Percentiles rank a stretch among this genome's conserved stretches.
These are phyloP conservation scores for Drosophila peninsularis DNA, from an alignment of 2,888 invertebrate species.

Conservation along the genomic window DNA sequence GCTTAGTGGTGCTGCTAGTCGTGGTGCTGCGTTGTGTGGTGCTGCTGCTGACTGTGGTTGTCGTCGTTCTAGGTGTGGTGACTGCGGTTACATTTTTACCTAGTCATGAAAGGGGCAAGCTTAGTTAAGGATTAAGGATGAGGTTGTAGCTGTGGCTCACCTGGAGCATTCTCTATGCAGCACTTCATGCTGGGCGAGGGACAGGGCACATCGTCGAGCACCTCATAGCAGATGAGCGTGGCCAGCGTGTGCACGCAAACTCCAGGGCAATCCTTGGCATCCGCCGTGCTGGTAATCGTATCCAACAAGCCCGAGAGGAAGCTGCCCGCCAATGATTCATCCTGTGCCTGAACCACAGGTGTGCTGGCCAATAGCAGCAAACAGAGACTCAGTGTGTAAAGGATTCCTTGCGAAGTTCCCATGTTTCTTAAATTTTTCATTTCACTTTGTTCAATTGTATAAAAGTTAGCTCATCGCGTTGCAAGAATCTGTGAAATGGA, in stretches of 20 bases:
- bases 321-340: conserved; percentile 92
- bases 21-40: conserved; percentile 65
- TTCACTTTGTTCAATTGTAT: conserved; percentile 13
- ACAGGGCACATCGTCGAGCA: conserved; percentile 92
- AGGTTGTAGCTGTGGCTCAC: conserved; percentile 65
- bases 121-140: neutral
- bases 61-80: conserved; percentile 52
- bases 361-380: conserved; percentile 40
- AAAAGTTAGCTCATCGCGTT: conserved; percentile 51
- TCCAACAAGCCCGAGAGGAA: conserved; percentile 93
- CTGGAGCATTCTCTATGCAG: conserved; percentile 91
- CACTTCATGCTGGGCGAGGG: conserved; percentile 93
- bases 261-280: conserved; percentile 94
- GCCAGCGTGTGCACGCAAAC: conserved; percentile 94
- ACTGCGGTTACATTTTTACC: conserved; percentile 84
- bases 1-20: conserved; percentile 77
- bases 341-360: conserved; percentile 84
- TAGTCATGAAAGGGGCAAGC: neutral
- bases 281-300: conserved; percentile 93
- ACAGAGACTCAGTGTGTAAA: conserved; percentile 27
- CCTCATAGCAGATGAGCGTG: conserved; percentile 93
- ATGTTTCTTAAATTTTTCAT: conserved; percentile 28
- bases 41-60: conserved; percentile 43
- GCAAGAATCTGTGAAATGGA: conserved; percentile 48
- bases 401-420: conserved; percentile 8